phyloP scores from a whole-genome alignment of 2,113 vertebrate species.

The Leptosomus discolor region DNA sequence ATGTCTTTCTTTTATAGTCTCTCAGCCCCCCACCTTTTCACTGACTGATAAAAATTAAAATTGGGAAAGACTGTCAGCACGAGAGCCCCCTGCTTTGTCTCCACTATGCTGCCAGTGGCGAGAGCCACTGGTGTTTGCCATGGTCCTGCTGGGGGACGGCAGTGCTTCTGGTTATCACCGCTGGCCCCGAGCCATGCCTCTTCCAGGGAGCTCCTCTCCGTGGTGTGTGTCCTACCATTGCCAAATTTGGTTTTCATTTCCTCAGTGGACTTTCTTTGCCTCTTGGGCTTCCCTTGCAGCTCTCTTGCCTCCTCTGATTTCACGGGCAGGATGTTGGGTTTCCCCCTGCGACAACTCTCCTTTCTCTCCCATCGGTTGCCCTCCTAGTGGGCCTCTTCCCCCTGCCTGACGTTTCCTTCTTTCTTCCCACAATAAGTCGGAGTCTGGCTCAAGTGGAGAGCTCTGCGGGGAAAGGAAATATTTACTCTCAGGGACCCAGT shows the following conservation, averaged over 20 bases:
- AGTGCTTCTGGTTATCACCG: background rate
- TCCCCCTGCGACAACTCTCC: background rate
- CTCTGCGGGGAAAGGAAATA: background rate
- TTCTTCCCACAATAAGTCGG: background rate
- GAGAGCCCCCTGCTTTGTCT: background rate
- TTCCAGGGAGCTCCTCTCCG: background rate
- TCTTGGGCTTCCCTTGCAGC: background rate
- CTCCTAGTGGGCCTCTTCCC: background rate
- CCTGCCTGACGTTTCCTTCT: background rate
- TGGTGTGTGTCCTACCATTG: rapidly evolving
- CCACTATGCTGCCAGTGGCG: rapidly evolving
- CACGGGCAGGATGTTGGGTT: background rate
- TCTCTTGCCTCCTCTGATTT: background rate
- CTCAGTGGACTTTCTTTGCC: background rate
- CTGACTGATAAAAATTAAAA: background rate
- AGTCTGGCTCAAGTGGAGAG: background rate
- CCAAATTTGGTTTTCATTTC: background rate
- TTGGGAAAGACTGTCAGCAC: background rate
- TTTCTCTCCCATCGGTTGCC: background rate
- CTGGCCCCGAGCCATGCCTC: background rate
- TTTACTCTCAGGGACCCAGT: background rate
- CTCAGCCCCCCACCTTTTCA: background rate
- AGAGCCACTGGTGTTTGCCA: background rate
- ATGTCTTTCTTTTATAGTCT: background rate
- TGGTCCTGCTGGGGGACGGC: background rate